Base-by-base conservation (phyloP, 2,797 vertebrate species). In the Mormyrops attenuatus region DNA sequence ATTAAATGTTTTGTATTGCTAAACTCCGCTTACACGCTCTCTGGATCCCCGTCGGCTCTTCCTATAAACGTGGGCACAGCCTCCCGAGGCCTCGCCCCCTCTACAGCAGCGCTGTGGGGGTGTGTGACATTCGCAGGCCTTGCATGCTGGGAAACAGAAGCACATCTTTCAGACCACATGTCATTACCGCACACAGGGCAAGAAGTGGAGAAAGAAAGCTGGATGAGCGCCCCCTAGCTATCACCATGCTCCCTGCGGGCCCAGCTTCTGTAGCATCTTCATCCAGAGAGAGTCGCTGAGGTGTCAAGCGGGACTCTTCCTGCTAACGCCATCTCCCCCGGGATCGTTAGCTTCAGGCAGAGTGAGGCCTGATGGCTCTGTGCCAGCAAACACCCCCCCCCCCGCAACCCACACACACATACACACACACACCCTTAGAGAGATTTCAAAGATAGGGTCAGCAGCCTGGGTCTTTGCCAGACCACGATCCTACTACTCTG, bases 251-350 rank as follows among this genome's bases (percentile, higher is more conserved):
- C 34, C 2, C 69, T 41, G 5, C 4, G 55, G 63, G 86, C 34
- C 38, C 17, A 13, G 86, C 11, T 60, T 22, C 53, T 4, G 41
- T 2, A 22, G 9, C 1, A 13, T 60, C 17, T 11, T n/a, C 49
- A 44, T 9, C 15, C 15, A 38, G 55, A 0, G 82, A 82, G 77
- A 52, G 89, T 88, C 91, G 91, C 90, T 92, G 90, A 92, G 93
- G 89, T 92, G 92, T 94, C 93, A 91, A 88, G 89, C 91, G 91
- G 94, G 94, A 91, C 50, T n/a, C 91, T 91, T 92, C 93, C 89
- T 90, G 88, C 93, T 66, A 90, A 91, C 91, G 92, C 91, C 91
- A 88, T 92, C 92, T 95, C 94, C 94, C 94, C 91, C 88, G 94
- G 93, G 91, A 92, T 91, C 93, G 80, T 94, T 93, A 92, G 88